phyloP scores from a whole-genome alignment of 2,797 vertebrate species.

The Mallotus villosus region DNA sequence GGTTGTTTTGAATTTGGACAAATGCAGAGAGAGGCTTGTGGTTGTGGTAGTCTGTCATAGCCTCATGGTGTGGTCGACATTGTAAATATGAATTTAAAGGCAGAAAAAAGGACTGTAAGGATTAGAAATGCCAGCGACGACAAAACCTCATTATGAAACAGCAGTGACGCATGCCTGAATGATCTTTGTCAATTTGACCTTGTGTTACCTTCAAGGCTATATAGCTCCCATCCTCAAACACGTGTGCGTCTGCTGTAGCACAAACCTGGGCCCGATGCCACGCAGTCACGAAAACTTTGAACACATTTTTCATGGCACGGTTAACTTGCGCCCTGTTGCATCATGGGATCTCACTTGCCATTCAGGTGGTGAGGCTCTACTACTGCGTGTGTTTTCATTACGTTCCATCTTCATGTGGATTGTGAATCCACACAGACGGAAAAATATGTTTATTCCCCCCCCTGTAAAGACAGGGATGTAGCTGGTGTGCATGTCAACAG shows the following conservation, averaged over 20 bases:
- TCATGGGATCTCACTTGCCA: conserved; percentile 50
- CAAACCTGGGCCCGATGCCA: not conserved
- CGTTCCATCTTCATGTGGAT: not conserved
- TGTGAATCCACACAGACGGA: too few relatives aligned
- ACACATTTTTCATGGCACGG: conserved; percentile 30
- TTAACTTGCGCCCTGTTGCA: conserved; percentile 67
- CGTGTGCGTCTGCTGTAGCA: not conserved
- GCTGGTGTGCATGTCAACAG: not conserved
- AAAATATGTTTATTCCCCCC: not conserved
- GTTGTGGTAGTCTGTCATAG: too few relatives aligned
- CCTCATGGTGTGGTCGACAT: not conserved
- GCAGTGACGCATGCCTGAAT: conserved; percentile 7
- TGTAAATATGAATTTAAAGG: conserved; percentile 30
- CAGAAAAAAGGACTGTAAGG: not conserved
- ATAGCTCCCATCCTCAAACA: not conserved
- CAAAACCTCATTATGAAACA: conserved; percentile 16
- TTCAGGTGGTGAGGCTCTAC: conserved; percentile 33
- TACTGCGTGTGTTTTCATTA: conserved; percentile 23
- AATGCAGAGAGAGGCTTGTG: too few relatives aligned
- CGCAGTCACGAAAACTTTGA: not conserved
- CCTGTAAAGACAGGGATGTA: conserved; percentile 9
- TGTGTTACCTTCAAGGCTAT: conserved; percentile 2
- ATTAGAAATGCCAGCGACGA: not conserved
- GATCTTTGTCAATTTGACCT: conserved; percentile 20
- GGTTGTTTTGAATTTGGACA: too few relatives aligned